These are phyloP conservation scores for Ophraella communa DNA, from an alignment of 2,888 invertebrate genomes.

Conservation along the genomic window DNA sequence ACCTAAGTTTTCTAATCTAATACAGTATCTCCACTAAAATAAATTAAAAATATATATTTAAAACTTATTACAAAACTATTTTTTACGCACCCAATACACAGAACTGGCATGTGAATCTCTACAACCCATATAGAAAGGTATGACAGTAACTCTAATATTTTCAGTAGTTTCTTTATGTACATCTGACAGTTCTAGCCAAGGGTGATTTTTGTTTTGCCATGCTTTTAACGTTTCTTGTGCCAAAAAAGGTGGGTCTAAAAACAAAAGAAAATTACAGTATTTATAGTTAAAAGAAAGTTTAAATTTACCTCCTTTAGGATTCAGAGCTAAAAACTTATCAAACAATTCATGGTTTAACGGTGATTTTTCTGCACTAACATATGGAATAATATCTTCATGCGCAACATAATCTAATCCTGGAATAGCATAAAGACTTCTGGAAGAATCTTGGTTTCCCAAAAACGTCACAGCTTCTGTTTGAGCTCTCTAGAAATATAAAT, in stretches of 20 bases:
- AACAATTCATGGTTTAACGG: conserved; percentile 96
- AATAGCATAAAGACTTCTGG: conserved; percentile 92
- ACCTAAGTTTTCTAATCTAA: conserved; percentile 93
- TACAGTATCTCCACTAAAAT: conserved; percentile 94
- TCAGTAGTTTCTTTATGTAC: conserved; percentile 98
- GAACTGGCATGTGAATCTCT: conserved; percentile 89
- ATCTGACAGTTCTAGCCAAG: conserved; percentile 95
- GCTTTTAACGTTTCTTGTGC: conserved; percentile 89
- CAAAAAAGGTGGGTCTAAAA: conserved; percentile 80
- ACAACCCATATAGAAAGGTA: conserved; percentile 98
- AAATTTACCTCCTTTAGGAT: conserved; percentile 73
- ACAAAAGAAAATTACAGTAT: background rate
- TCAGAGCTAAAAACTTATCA: conserved; percentile 88
- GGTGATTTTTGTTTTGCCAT: conserved; percentile 98
- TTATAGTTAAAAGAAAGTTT: background rate
- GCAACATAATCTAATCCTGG: conserved; percentile 98
- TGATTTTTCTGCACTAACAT: conserved; percentile 83
- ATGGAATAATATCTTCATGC: conserved; percentile 97
- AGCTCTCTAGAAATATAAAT: conserved; percentile 86
- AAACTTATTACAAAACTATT: background rate
- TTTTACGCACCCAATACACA: conserved; percentile 81
- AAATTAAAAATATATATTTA: background rate
- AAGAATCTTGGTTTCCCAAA: conserved; percentile 94
- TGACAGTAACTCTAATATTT: conserved; percentile 94
- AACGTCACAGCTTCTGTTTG: conserved; percentile 98